Base-by-base conservation (phyloP, 2,797 vertebrate genomes). In the Rhinogobio ventralis region DNA sequence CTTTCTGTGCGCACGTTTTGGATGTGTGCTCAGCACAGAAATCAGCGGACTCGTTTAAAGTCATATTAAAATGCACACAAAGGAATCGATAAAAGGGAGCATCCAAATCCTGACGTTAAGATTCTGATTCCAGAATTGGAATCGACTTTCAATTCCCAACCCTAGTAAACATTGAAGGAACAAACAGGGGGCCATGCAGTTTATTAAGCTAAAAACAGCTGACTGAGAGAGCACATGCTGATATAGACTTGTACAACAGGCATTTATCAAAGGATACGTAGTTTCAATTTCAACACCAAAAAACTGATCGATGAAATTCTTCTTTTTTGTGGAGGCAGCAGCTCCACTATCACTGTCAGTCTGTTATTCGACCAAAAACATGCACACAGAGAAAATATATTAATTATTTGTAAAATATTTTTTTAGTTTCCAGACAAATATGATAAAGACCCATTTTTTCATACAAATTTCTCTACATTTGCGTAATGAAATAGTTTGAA, bases 231-330 rank as follows among this genome's bases (percentile, higher is more conserved):
- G 42, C 15, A 20, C 73, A 78, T 7, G 13, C 74, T 55, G 36
- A 39, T 62, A 20, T 20, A 20, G n/a, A 45, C 39, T 0, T 49
- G 23, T 4, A 4, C 17, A 15, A 33, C 7, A 36, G 17, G 66
- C 66, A 20, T 9, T 39, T 17, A 0, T 72, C 13, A 68, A 93
- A 96, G 97, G 98, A 99, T 99, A 99, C 98, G 95, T 93, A 79
- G 97, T 97, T 94, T 99, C 97, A 93, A 97, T 98, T 90, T 99
- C 98, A 89, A 99, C 95, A 78, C 98, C 97, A 84, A 99, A 99
- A 95, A 97, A 99, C 51, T 99, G 97, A 91, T 99, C 98, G 7
- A 99, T 98, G 92, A 99, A 96, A 92, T 97, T 99, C 95, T 98
- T 99, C 96, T 98, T 99, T 88, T 96, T 90, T 73, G 96, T 91